Conservation (phyloP, 2,888 invertebrate genomes). For the Busseola fusca region DNA sequence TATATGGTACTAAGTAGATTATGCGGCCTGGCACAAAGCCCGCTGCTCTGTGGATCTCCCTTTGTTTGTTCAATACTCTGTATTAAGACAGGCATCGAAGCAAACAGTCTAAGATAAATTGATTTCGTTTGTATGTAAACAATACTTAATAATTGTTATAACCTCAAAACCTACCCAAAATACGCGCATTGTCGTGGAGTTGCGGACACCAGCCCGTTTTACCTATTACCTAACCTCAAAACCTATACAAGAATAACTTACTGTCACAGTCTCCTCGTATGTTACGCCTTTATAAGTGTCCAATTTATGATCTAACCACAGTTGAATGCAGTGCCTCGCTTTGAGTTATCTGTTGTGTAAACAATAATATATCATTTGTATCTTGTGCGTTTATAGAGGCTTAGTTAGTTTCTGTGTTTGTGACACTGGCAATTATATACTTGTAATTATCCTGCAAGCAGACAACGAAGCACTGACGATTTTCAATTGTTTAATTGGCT, state of each 20-base stretch:
- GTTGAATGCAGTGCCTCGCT: not conserved
- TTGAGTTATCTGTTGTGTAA: slow-evolving; percentile 10
- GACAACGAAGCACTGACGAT: not conserved
- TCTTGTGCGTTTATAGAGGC: slow-evolving; percentile 5
- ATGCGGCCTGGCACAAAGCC: slow-evolving; percentile 56
- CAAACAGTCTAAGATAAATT: slow-evolving; percentile 51
- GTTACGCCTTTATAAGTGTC: slow-evolving; percentile 20
- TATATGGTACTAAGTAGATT: slow-evolving; percentile 37
- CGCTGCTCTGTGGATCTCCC: slow-evolving; percentile 23
- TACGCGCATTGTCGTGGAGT: no score
- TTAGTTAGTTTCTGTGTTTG: not conserved
- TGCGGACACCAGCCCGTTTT: no score
- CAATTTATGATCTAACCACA: slow-evolving; percentile 37
- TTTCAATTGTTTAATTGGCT: slow-evolving; percentile 17
- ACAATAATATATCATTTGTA: slow-evolving; percentile 20
- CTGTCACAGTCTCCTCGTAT: slow-evolving; percentile 33
- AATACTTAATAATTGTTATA: slow-evolving; percentile 56
- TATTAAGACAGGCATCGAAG: slow-evolving; percentile 29
- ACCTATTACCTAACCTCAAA: slow-evolving; percentile 34
- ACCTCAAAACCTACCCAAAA: slow-evolving; percentile 46
- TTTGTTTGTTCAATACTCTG: slow-evolving; percentile 50
- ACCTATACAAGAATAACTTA: slow-evolving; percentile 43
- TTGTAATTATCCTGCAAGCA: not conserved
- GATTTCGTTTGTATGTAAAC: slow-evolving; percentile 50
- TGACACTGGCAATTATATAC: slow-evolving; percentile 1